A percentile compares a stretch with the other conserved stretches of the same genome.
Conservation (phyloP, 2,113 vertebrate genomes). For the Heloderma charlesbogerti region DNA sequence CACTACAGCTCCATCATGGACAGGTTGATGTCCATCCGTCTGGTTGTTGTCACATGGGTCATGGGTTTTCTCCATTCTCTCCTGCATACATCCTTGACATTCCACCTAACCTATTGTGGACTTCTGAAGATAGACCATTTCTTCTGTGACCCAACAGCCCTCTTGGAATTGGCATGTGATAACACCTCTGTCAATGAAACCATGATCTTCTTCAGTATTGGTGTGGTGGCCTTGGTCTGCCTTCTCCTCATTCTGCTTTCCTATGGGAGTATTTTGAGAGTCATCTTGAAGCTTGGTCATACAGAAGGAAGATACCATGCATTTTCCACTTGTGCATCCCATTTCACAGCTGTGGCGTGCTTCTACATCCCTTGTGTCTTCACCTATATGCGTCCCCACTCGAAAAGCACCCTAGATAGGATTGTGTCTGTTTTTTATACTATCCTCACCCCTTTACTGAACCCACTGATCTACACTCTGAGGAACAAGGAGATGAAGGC, state of each 20-base stretch:
- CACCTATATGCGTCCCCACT: slow-evolving; percentile 47
- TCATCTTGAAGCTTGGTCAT: slow-evolving; percentile 50
- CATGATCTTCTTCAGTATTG: slow-evolving; percentile 53
- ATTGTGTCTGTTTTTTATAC: not conserved
- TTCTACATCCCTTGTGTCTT: slow-evolving; percentile 34
- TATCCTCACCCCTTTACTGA: not conserved
- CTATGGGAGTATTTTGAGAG: slow-evolving; percentile 51
- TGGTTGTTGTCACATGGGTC: slow-evolving; percentile 11
- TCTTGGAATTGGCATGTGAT: slow-evolving; percentile 59
- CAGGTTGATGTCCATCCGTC: not conserved
- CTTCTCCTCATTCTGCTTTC: slow-evolving; percentile 50
- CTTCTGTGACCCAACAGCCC: slow-evolving; percentile 52
- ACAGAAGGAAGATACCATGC: slow-evolving; percentile 44
- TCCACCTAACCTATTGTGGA: slow-evolving; percentile 40
- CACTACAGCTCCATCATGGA: slow-evolving; percentile 46
- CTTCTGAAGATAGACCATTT: slow-evolving; percentile 40
- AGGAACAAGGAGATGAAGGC: not conserved
- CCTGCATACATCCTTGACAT: slow-evolving; percentile 40
- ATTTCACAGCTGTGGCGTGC: slow-evolving; percentile 51
- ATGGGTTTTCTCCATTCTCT: slow-evolving; percentile 39
- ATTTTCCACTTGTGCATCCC: slow-evolving; percentile 69
- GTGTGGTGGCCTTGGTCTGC: slow-evolving; percentile 38
- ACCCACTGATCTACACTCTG: not conserved
- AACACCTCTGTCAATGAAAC: slow-evolving; percentile 28
- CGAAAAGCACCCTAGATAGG: not conserved